Conservation (phyloP, 1,140 invertebrate genomes). For the Drosophila biarmipes region DNA sequence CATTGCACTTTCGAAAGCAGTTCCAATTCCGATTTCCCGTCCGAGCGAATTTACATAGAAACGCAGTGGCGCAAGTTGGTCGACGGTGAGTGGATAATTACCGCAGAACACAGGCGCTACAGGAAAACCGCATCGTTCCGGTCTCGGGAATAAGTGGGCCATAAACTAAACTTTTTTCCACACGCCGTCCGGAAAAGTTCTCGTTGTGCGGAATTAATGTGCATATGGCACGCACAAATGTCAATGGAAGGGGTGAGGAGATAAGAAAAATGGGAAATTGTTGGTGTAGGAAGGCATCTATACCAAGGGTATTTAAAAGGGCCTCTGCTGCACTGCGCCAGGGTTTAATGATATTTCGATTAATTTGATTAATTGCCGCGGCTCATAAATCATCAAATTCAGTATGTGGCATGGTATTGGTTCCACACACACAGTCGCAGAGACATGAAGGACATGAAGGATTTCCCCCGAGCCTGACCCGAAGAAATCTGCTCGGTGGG, state of each 20-base stretch:
- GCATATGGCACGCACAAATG: constrained; percentile 74
- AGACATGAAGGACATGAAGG: constrained; percentile 4
- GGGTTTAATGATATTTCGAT: constrained; percentile 78
- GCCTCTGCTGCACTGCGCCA: constrained; percentile 76
- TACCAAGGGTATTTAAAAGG: constrained; percentile 40
- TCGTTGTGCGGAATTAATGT: constrained; percentile 70
- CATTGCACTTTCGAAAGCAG: constrained; percentile 14
- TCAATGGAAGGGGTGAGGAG: constrained; percentile 19
- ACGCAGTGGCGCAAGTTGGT: constrained; percentile 57
- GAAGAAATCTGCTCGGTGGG: constrained; percentile 50
- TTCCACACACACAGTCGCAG: constrained; percentile 22
- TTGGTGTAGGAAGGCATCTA: constrained; percentile 4
- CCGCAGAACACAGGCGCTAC: constrained; percentile 41
- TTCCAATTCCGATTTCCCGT: constrained; percentile 19
- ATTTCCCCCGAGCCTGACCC: constrained; percentile 21
- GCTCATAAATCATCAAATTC: constrained; percentile 77
- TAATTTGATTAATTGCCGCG: constrained; percentile 78
- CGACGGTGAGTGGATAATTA: constrained; percentile 72
- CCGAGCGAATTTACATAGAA: constrained; percentile 47
- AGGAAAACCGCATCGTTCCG: constrained; percentile 62
- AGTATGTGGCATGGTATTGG: constrained; percentile 69
- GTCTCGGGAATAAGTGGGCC: constrained; percentile 62
- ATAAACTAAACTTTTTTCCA: constrained; percentile 72
- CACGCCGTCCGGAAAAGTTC: constrained; percentile 50
- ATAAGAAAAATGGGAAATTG: constrained; percentile 8